Percentiles rank a stretch among this genome's conserved stretches.
phyloP scores from a whole-genome alignment of 1,140 invertebrate species.

The Galendromus occidentalis region DNA sequence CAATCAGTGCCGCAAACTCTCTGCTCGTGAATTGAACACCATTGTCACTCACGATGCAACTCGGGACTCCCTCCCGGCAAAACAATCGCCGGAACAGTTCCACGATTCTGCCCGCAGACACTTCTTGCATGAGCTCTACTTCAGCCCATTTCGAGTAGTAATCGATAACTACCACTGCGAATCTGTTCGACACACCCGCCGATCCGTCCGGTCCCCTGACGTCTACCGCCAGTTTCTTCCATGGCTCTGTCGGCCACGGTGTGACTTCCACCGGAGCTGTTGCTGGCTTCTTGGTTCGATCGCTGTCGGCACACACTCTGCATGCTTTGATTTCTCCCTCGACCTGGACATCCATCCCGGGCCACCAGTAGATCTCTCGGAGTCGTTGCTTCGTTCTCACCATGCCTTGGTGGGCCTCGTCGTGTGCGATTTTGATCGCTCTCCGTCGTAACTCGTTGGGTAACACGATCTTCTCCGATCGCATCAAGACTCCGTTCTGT shows the following conservation, averaged over 20 bases:
- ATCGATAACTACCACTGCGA: constrained; percentile 13
- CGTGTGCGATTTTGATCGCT: neutral
- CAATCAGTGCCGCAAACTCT: constrained; percentile 9
- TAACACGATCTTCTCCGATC: neutral
- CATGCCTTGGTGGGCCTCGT: constrained; percentile 17
- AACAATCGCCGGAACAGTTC: constrained; percentile 13
- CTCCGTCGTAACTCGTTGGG: neutral
- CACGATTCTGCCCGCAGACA: constrained; percentile 13
- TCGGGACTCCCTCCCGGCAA: constrained; percentile 11
- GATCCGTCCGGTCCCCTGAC: constrained; percentile 12
- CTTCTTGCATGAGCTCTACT: neutral
- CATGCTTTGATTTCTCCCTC: constrained; percentile 13
- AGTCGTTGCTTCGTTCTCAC: constrained; percentile 18
- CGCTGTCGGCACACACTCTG: constrained; percentile 11
- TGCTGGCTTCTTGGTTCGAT: neutral
- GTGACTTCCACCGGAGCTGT: constrained; percentile 11
- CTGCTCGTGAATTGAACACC: constrained; percentile 15
- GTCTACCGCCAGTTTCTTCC: constrained; percentile 14
- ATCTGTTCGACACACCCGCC: neutral
- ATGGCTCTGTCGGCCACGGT: constrained; percentile 6
- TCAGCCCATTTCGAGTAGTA: constrained; percentile 16
- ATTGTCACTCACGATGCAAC: constrained; percentile 14
- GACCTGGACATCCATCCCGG: constrained; percentile 16
- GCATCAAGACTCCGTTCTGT: neutral
- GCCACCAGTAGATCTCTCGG: constrained; percentile 17